Evolutionary conservation across 2,113 vertebrate species (phyloP), one percentile per base, ranked within the genome.

Genomic region (Thamnaconus septentrionalis): DNA sequence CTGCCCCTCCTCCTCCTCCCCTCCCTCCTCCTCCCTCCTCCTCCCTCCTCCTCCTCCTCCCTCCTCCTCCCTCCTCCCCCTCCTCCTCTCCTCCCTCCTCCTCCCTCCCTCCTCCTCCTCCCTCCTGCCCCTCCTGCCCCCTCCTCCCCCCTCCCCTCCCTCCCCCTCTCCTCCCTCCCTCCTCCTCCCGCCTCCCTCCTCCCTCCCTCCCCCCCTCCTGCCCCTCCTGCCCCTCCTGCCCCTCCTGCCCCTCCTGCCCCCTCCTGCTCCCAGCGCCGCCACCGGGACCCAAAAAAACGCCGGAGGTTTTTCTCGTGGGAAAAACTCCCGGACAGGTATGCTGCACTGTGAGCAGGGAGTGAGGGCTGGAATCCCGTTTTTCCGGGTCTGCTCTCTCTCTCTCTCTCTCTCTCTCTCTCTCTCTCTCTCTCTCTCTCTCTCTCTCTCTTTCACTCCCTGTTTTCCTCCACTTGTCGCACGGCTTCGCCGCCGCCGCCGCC

Each of bases 251-350:
- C 3, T 6, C 54, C 7, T 43, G 10, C 31, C 48, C 45, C 41
- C 5, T 10, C 4, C 41, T 57, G 45, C 7, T 58, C 71, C 70
- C 70, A 58, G 49, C 73, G 79, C 66, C 60, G 71, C 18, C 18
- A 31, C 18, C 18, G 18, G 18, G 18, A 31, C 18, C 18, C 18
- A 31, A 31, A 85, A 84, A 88, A 85, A 82, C 64, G 83, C 88
- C 87, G 0, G 57, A 77, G 85, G 85, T 83, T 90, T 87, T 91
- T 91, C 89, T 90, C 89, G 82, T 91, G 89, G 89, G 89, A 91
- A 31, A 31, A 90, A 87, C 71, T 88, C 81, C 81, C 43, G 64
- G 66, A 68, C 65, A 72, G 80, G 87, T 88, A 91, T 91, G 88
- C 72, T 78, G 84, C 78, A 71, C 86, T 63, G 76, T 85, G 76